phyloP scores from a whole-genome alignment of 2,888 invertebrate species.

The Acronicta psi region DNA sequence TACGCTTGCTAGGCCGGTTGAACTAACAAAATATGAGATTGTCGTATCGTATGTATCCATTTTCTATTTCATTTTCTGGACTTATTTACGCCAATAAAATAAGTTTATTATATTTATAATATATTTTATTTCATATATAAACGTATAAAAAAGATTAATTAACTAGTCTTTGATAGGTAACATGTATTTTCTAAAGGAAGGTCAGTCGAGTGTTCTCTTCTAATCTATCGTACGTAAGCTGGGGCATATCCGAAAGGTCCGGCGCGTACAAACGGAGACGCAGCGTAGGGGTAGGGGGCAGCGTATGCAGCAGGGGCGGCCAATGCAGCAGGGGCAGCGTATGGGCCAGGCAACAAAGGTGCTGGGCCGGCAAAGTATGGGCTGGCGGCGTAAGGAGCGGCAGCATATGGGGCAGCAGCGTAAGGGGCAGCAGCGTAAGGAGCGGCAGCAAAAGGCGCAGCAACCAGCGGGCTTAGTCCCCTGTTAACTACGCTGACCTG shows the following conservation, averaged over 20 bases:
- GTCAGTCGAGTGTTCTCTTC: conserved; percentile 75
- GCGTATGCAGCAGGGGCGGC: conserved; percentile 61
- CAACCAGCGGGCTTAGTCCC: conserved; percentile 77
- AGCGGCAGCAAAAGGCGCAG: conserved; percentile 65
- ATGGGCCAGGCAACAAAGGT: conserved; percentile 52
- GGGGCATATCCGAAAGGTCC: conserved; percentile 60
- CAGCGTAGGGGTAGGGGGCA: conserved; percentile 57
- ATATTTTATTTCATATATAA: conserved; percentile 57
- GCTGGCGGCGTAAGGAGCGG: conserved; percentile 58
- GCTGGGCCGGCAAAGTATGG: conserved; percentile 59
- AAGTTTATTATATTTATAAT: conserved; percentile 23
- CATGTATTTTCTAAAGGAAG: conserved; percentile 75
- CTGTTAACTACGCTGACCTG: conserved; percentile 89
- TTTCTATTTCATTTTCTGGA: background rate
- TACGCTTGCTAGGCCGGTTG: too few species aligned
- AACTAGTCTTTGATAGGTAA: conserved; percentile 58
- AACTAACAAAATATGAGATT: too few species aligned
- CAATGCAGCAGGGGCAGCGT: conserved; percentile 61
- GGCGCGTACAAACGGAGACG: conserved; percentile 46
- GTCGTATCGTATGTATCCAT: background rate
- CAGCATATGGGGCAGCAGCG: conserved; percentile 66
- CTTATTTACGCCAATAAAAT: background rate
- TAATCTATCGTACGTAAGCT: conserved; percentile 85
- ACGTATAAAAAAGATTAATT: conserved; percentile 52
- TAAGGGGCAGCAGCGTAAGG: conserved; percentile 63